phyloP scores from a whole-genome alignment of 1,140 invertebrate genomes.

The Pissodes strobi region DNA sequence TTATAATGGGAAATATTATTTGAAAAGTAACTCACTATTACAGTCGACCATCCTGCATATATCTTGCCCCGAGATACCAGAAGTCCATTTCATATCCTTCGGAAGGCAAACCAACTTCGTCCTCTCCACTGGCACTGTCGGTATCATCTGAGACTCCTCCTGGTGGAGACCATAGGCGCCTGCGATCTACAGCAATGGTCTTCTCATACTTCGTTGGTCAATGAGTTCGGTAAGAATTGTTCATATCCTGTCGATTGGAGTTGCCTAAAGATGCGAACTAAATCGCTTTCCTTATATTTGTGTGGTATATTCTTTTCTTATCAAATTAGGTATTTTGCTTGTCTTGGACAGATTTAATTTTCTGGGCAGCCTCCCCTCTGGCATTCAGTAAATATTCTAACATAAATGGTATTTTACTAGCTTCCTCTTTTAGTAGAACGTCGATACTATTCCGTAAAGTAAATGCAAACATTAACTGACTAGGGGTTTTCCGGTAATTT shows the following conservation, averaged over 20 bases:
- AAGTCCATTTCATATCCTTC: too few species aligned
- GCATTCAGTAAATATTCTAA: neutral
- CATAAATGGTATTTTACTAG: neutral
- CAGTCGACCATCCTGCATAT: too few species aligned
- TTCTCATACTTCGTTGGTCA: conserved; percentile 11
- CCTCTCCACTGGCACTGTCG: neutral
- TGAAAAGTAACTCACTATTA: too few species aligned
- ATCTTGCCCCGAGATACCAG: too few species aligned
- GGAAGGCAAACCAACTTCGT: too few species aligned
- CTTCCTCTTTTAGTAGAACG: neutral
- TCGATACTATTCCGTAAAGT: neutral
- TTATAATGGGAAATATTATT: too few species aligned
- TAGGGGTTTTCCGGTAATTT: conserved; percentile 30
- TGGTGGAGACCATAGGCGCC: neutral
- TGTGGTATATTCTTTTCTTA: neutral
- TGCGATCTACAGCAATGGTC: neutral
- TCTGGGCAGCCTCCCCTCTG: neutral
- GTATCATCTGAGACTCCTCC: neutral
- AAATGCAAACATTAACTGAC: neutral
- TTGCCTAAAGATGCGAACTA: neutral
- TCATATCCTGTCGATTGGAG: conserved; percentile 6
- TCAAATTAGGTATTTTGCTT: too few species aligned
- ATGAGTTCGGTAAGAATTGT: neutral
- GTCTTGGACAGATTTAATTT: neutral
- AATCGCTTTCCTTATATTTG: neutral